Conservation (phyloP, 2,113 vertebrate species). For the Meleagris gallopavo region DNA sequence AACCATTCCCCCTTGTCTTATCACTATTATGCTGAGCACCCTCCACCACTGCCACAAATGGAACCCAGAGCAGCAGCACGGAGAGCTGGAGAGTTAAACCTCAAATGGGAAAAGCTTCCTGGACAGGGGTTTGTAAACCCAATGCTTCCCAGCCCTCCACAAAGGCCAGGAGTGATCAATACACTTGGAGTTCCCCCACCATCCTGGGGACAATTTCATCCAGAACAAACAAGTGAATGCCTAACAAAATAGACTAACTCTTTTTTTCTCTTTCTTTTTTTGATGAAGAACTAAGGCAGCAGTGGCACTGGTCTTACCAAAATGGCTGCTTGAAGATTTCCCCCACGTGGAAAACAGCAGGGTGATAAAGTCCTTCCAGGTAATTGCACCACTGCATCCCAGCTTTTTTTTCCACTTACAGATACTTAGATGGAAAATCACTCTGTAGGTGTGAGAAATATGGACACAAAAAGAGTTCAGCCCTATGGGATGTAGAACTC, state of each 20-base stretch:
- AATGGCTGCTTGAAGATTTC: constrained; percentile 75
- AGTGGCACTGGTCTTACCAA: constrained; percentile 51
- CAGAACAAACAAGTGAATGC: accelerated
- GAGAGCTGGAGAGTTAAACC: background rate
- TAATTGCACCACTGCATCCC: background rate
- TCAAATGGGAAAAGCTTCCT: accelerated
- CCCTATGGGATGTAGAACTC: background rate
- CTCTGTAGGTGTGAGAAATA: background rate
- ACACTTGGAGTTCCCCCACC: background rate
- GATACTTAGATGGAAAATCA: background rate
- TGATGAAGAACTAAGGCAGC: constrained; percentile 60
- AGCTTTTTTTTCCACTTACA: background rate
- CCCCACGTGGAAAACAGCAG: constrained; percentile 77
- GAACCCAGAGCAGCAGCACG: background rate
- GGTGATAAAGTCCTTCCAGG: constrained; percentile 74
- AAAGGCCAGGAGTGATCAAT: too few species aligned
- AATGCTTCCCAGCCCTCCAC: background rate
- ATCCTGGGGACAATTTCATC: too few species aligned
- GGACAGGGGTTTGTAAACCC: accelerated
- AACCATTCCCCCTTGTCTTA: too few species aligned
- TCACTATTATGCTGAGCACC: background rate
- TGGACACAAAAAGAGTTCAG: accelerated
- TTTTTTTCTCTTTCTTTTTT: background rate
- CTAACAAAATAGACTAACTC: background rate
- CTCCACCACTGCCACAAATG: background rate